Percentiles rank a stretch among this genome's conserved stretches.
These are phyloP conservation scores for Dione juno DNA, from an alignment of 2,888 invertebrate genomes.

Conservation along the genomic window DNA sequence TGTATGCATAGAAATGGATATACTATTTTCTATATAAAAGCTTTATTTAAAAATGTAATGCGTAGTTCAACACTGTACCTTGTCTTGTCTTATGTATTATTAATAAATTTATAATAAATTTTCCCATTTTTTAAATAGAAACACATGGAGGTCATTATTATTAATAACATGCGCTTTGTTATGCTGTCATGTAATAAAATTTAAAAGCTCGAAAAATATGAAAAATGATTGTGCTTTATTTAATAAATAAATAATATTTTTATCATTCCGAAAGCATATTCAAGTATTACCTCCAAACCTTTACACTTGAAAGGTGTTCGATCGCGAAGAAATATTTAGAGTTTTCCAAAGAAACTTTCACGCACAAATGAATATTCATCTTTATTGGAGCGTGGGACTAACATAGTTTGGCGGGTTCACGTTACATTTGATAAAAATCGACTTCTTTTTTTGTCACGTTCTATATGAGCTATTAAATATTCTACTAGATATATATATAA, in stretches of 20 bases:
- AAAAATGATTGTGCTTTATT: background rate
- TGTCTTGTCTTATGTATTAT: too few relatives aligned
- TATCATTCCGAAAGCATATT: background rate
- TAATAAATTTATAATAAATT: too few relatives aligned
- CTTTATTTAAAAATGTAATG: too few relatives aligned
- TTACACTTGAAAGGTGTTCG: background rate
- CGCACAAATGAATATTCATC: conserved; percentile 31
- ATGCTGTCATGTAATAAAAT: background rate
- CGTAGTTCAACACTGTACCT: too few relatives aligned
- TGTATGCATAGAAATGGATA: too few relatives aligned
- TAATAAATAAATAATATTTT: background rate
- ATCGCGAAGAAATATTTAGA: conserved; percentile 14
- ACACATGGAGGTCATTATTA: background rate
- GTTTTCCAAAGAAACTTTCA: conserved; percentile 26
- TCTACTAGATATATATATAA: too few relatives aligned
- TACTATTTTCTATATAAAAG: too few relatives aligned
- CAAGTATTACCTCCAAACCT: background rate
- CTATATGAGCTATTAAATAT: background rate
- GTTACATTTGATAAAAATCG: conserved; percentile 12
- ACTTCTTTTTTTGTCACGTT: background rate
- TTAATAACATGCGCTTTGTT: background rate
- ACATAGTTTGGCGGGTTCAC: conserved; percentile 29
- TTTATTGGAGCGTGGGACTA: conserved; percentile 21
- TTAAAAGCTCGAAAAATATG: background rate
- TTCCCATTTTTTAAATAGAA: background rate